These are phyloP conservation scores for Amblyopsis rosae DNA, from an alignment of 2,113 vertebrate species.

Conservation along the genomic window DNA sequence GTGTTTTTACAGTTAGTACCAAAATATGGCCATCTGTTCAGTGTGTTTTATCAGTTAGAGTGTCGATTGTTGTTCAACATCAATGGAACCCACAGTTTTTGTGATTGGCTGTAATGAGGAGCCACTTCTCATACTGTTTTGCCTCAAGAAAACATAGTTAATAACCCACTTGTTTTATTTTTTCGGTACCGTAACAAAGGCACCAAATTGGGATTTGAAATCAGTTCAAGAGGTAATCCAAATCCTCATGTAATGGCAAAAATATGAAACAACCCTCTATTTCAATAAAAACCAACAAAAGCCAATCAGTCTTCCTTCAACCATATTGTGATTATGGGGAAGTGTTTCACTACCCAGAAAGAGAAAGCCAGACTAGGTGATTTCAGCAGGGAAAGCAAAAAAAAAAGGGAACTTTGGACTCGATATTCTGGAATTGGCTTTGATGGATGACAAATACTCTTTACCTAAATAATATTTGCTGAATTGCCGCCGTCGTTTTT, in stretches of 20 bases:
- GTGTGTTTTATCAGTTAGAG: constrained; percentile 12
- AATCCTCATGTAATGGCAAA: constrained; percentile 17
- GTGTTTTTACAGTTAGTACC: constrained; percentile 10
- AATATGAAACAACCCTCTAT: constrained; percentile 26
- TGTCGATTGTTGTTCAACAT: not conserved
- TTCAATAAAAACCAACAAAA: constrained; percentile 27
- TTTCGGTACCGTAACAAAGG: constrained; percentile 26
- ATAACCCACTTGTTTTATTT: constrained; percentile 18
- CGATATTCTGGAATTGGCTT: too few species aligned
- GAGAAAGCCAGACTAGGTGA: constrained; percentile 19
- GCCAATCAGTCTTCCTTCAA: constrained; percentile 27
- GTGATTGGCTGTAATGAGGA: not conserved
- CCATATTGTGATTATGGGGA: constrained; percentile 12
- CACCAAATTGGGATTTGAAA: constrained; percentile 31
- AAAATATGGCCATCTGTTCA: constrained; percentile 25
- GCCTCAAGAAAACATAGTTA: constrained; percentile 19
- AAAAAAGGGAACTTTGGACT: not conserved
- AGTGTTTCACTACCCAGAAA: not conserved
- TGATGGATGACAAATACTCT: too few species aligned
- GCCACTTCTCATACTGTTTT: not conserved
- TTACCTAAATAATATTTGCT: too few species aligned
- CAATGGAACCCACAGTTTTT: not conserved
- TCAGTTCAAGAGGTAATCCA: not conserved
- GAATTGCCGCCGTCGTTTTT: too few species aligned
- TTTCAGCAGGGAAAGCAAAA: constrained; percentile 11